These are phyloP conservation scores for Synanthedon andrenaeformis DNA, from an alignment of 2,888 invertebrate genomes.

Conservation along the genomic window DNA sequence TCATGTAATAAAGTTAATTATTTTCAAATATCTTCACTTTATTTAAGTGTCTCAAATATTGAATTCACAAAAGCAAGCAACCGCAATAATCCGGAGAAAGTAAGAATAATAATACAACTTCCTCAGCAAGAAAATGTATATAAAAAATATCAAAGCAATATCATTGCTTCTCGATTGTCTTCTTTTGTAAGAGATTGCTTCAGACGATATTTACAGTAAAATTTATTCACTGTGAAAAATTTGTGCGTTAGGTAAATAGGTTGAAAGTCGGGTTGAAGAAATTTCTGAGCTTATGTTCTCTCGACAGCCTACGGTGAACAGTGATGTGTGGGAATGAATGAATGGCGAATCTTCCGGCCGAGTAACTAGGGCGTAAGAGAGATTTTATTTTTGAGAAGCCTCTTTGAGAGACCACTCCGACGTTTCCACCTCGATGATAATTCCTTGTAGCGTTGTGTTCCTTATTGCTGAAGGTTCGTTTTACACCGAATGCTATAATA, in stretches of 20 bases:
- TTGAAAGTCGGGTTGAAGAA: neutral
- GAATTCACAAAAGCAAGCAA: no score
- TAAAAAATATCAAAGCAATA: no score
- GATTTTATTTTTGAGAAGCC: constrained; percentile 42
- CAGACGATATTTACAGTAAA: neutral
- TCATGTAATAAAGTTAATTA: no score
- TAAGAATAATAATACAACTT: no score
- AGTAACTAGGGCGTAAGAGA: constrained; percentile 43
- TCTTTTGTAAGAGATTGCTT: neutral
- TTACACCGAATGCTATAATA: no score
- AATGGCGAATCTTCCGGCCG: constrained; percentile 32
- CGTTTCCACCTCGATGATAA: constrained; percentile 31
- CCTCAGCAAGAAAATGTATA: no score
- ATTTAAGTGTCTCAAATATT: no score
- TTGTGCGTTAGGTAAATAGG: neutral
- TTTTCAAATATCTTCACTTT: no score
- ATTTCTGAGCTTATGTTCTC: neutral
- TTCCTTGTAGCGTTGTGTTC: constrained; percentile 9
- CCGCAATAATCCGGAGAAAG: no score
- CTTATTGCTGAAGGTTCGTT: constrained; percentile 1
- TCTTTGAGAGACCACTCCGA: constrained; percentile 26
- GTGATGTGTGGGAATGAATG: constrained; percentile 24
- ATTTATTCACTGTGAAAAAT: neutral
- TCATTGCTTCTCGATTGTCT: no score
- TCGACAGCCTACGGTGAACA: constrained; percentile 18